These are phyloP conservation scores for Eulemur albifrons DNA, from an alignment of 2,797 vertebrate genomes.

Conservation along the genomic window DNA sequence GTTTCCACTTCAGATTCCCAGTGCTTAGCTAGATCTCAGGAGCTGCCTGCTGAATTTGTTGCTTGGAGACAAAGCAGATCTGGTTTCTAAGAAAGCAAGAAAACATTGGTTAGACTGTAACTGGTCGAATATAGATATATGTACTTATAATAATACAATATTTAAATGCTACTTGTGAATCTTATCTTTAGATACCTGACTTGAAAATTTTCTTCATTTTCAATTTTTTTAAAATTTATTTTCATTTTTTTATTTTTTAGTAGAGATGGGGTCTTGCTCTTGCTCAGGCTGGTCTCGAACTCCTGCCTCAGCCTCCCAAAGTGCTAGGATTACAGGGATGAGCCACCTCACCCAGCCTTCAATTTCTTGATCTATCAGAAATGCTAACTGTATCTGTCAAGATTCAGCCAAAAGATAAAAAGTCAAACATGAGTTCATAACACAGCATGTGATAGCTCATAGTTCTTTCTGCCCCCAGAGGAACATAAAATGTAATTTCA, in stretches of 20 bases:
- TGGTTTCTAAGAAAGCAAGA: constrained; percentile 52
- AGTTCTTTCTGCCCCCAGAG: neutral
- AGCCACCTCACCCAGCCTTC: neutral
- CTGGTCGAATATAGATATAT: neutral
- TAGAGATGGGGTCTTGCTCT: no score
- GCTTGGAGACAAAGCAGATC: constrained; percentile 26
- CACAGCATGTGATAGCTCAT: neutral
- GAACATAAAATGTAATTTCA: neutral
- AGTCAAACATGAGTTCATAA: neutral
- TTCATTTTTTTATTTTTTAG: no score
- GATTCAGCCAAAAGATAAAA: constrained; percentile 20
- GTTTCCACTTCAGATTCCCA: neutral
- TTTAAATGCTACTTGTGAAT: neutral
- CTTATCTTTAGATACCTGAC: neutral
- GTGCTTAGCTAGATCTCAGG: neutral
- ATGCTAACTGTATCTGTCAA: neutral
- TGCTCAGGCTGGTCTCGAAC: no score
- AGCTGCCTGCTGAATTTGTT: neutral
- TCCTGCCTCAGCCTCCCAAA: neutral
- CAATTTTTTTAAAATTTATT: neutral
- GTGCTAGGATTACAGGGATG: no score
- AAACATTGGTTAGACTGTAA: constrained; percentile 45
- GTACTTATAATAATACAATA: neutral
- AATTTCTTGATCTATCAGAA: constrained; percentile 6
- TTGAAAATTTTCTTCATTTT: constrained; percentile 45